A percentile compares a stretch with the other conserved stretches of the same genome.
Evolutionary conservation across 2,888 invertebrate species (phyloP).

Genomic region (Temnothorax unifasciatus): DNA sequence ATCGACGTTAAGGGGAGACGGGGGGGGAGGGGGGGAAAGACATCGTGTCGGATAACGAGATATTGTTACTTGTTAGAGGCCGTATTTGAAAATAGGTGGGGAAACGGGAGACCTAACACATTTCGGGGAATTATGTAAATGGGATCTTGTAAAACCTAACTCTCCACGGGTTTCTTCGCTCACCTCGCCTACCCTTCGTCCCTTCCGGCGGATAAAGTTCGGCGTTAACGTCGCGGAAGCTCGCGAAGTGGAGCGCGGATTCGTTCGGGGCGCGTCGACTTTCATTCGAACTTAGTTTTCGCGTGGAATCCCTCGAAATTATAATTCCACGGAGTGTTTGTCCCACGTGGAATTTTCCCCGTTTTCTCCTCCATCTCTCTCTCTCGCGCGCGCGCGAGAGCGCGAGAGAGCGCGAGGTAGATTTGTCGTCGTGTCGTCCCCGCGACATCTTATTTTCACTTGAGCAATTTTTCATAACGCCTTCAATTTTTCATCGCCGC

Average conservation of each 20-base stretch:
- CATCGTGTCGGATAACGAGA: constrained; percentile 54
- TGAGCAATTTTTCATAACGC: constrained; percentile 13
- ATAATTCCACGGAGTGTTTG: constrained; percentile 47
- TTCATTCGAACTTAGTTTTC: constrained; percentile 41
- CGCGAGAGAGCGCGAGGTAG: background rate
- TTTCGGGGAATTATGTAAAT: constrained; percentile 55
- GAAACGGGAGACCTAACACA: constrained; percentile 38
- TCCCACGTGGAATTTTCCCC: constrained; percentile 17
- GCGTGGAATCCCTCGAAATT: constrained; percentile 47
- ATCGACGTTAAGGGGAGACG: constrained; percentile 20
- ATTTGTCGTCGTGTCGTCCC: background rate
- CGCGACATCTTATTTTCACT: constrained; percentile 33
- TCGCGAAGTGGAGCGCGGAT: constrained; percentile 57
- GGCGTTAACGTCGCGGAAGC: constrained; percentile 45
- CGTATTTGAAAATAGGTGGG: constrained; percentile 42
- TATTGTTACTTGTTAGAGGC: constrained; percentile 52
- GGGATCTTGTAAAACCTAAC: constrained; percentile 49
- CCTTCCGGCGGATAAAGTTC: constrained; percentile 32
- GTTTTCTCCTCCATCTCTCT: background rate
- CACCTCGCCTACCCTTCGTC: constrained; percentile 24
- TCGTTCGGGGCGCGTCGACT: constrained; percentile 28
- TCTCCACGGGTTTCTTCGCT: constrained; percentile 33
- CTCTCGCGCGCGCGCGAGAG: background rate
- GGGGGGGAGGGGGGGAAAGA: background rate
- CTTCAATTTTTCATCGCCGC: constrained; percentile 21